Evolutionary conservation across 2,888 invertebrate species (phyloP).

Genomic region (Anaspis maculata): DNA sequence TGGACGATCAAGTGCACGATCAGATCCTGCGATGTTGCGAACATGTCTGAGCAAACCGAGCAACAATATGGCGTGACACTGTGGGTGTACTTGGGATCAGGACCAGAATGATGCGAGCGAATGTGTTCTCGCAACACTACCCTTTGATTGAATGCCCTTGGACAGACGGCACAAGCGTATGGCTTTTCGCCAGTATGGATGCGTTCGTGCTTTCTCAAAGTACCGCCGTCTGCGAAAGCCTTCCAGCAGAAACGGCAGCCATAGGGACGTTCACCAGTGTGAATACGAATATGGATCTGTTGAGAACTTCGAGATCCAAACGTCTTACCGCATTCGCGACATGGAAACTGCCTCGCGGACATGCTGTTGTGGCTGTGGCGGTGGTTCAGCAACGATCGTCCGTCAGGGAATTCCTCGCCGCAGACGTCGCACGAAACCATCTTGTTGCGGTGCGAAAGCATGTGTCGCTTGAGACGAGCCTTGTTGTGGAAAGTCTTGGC

Average conservation of each 20-base stretch:
- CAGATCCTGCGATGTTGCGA: constrained; percentile 63
- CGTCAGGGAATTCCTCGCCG: constrained; percentile 62
- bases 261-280: constrained; percentile 72
- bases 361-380: constrained; percentile 48
- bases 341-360: constrained; percentile 62
- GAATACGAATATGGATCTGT: constrained; percentile 79
- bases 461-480: constrained; percentile 56
- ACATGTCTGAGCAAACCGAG: constrained; percentile 64
- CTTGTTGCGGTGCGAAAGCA: constrained; percentile 63
- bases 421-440: constrained; percentile 62
- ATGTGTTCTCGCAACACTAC: constrained; percentile 80
- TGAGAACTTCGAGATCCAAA: constrained; percentile 80
- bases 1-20: constrained; percentile 79
- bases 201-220: constrained; percentile 73
- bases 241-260: constrained; percentile 84
- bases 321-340: constrained; percentile 76
- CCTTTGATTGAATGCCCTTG: constrained; percentile 79
- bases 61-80: constrained; percentile 61
- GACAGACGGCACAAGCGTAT: constrained; percentile 79
- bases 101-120: constrained; percentile 76
- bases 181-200: constrained; percentile 75
- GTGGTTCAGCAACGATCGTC: constrained; percentile 60
- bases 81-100: constrained; percentile 61
- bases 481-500: constrained; percentile 65
- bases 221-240: constrained; percentile 82